phyloP scores from a whole-genome alignment of 1,140 invertebrate genomes.

The Megalopta genalis region DNA sequence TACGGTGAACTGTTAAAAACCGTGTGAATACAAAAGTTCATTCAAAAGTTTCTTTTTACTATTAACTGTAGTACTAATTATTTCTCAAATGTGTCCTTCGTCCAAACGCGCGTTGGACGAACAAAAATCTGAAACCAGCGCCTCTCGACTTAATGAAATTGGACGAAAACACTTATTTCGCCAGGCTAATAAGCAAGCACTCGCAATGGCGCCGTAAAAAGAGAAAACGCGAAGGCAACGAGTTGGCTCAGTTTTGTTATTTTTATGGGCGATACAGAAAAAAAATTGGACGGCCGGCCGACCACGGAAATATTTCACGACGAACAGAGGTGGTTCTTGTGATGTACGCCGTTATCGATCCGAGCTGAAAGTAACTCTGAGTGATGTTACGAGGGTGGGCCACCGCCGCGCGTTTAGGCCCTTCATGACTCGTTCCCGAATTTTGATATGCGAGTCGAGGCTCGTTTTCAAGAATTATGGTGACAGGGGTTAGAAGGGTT shows the following conservation, averaged over 20 bases:
- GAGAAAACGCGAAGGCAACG: too few relatives aligned
- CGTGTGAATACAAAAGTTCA: too few relatives aligned
- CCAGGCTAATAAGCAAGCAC: too few relatives aligned
- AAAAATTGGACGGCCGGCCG: background rate
- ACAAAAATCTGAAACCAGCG: too few relatives aligned
- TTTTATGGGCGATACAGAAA: background rate
- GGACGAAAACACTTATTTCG: too few relatives aligned
- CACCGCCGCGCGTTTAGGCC: conserved; percentile 32
- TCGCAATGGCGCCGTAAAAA: too few relatives aligned
- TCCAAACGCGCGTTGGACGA: too few relatives aligned
- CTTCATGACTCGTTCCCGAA: conserved; percentile 44
- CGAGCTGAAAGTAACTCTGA: conserved; percentile 39
- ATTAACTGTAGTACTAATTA: too few relatives aligned
- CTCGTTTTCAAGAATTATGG: conserved; percentile 55
- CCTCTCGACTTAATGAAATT: too few relatives aligned
- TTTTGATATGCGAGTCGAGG: conserved; percentile 43
- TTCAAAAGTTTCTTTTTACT: too few relatives aligned
- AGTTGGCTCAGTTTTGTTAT: background rate
- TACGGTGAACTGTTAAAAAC: too few relatives aligned
- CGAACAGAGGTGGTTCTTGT: conserved; percentile 49
- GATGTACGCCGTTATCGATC: conserved; percentile 33
- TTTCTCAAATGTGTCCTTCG: too few relatives aligned
- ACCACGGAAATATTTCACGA: background rate
- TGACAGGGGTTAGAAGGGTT: conserved; percentile 52
- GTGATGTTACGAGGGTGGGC: conserved; percentile 41